Conservation (phyloP, 2,888 invertebrate genomes). For the Ormyrus nitidulus region DNA sequence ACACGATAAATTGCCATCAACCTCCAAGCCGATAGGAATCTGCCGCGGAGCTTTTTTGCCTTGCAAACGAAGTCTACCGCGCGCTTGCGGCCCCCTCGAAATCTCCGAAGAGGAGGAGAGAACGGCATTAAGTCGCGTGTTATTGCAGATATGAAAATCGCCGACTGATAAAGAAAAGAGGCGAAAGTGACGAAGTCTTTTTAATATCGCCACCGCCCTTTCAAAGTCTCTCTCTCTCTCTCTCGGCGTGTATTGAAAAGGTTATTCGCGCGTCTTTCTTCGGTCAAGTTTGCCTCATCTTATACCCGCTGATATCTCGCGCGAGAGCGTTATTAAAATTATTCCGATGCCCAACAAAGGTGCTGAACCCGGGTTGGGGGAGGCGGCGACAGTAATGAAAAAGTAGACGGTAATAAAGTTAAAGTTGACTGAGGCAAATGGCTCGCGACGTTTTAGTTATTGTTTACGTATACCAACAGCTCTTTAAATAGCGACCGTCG, state of each 20-base stretch:
- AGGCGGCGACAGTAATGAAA: no score
- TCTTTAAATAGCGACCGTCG: no score
- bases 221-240: not conserved
- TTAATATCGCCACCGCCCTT: slow-evolving; percentile 61
- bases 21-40: slow-evolving; percentile 27
- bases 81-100: not conserved
- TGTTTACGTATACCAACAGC: no score
- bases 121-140: slow-evolving; percentile 57
- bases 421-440: no score
- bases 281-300: slow-evolving; percentile 14
- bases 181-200: slow-evolving; percentile 62
- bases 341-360: slow-evolving; percentile 63
- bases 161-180: slow-evolving; percentile 40
- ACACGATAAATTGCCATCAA: slow-evolving; percentile 36
- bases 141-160: slow-evolving; percentile 62
- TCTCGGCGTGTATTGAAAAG: slow-evolving; percentile 20
- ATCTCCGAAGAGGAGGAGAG: not conserved
- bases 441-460: no score
- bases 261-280: slow-evolving; percentile 7
- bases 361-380: no score
- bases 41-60: slow-evolving; percentile 41
- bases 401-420: no score
- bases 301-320: not conserved
- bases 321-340: slow-evolving; percentile 69
- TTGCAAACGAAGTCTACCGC: slow-evolving; percentile 46